phyloP scores from a whole-genome alignment of 1,140 invertebrate species.

The Drosophila willistoni region DNA sequence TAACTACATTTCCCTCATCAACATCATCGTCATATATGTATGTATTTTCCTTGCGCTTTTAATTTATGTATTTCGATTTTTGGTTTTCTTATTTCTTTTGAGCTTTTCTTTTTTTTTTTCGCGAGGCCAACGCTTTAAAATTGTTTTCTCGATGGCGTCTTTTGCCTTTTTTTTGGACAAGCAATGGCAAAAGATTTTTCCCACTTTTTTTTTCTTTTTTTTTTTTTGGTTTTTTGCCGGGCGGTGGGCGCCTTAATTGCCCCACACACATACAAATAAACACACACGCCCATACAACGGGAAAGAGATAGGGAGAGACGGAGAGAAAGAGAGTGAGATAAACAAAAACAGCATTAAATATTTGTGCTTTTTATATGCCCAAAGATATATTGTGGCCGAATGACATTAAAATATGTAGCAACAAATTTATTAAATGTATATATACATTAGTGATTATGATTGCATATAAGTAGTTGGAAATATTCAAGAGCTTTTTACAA shows the following conservation, averaged over 20 bases:
- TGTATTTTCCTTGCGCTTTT: constrained; percentile 59
- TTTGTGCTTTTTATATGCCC: constrained; percentile 35
- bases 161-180: constrained; percentile 32
- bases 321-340: not conserved
- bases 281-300: not conserved
- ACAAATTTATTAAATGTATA: constrained; percentile 54
- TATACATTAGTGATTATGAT: not conserved
- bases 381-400: constrained; percentile 43
- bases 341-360: constrained; percentile 52
- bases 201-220: not conserved
- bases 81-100: not conserved
- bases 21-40: constrained; percentile 59
- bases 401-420: constrained; percentile 63
- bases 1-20: constrained; percentile 50
- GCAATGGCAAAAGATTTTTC: constrained; percentile 15
- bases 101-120: constrained; percentile 39
- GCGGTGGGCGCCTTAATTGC: constrained; percentile 71
- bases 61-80: constrained; percentile 65
- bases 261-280: constrained; percentile 36
- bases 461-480: no score
- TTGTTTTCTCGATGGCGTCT: constrained; percentile 51
- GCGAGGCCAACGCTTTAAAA: constrained; percentile 76
- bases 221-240: constrained; percentile 21
- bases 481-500: no score
- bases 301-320: no score